Percentiles rank a stretch among this genome's conserved stretches.
Evolutionary conservation across 2,797 vertebrate species (phyloP).

Genomic region (Chloroceryle inda): DNA sequence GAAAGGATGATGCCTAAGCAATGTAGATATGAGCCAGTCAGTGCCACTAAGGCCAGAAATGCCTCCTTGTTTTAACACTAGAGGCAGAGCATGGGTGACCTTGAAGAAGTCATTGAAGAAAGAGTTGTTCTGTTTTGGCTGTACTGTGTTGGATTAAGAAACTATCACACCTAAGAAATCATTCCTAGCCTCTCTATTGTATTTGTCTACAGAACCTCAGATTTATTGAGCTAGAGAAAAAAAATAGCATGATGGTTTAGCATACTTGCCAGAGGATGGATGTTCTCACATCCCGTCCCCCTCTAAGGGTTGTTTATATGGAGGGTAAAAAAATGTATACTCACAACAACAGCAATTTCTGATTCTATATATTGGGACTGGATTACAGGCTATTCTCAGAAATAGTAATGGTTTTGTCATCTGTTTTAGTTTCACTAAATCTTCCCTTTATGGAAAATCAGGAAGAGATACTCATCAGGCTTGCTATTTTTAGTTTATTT

Average conservation of each 20-base stretch:
- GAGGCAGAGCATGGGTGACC: neutral
- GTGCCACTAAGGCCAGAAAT: neutral
- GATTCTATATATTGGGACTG: neutral
- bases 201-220: conserved; percentile 1
- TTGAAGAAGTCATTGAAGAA: neutral
- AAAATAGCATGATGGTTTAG: neutral
- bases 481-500: conserved; percentile 28
- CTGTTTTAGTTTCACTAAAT: conserved; percentile 14
- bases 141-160: neutral
- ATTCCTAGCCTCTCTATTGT: neutral
- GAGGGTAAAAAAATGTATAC: neutral
- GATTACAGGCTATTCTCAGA: conserved; percentile 29
- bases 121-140: neutral
- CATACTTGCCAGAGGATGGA: neutral
- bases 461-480: neutral
- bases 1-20: neutral
- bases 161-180: neutral
- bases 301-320: neutral
- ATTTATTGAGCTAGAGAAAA: conserved; percentile 35
- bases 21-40: neutral
- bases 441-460: conserved; percentile 17
- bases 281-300: conserved; percentile 12
- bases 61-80: neutral
- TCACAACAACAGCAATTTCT: neutral
- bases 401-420: conserved; percentile 26